These are phyloP conservation scores for Cartodere bifasciata DNA, from an alignment of 2,888 invertebrate genomes.

Conservation along the genomic window DNA sequence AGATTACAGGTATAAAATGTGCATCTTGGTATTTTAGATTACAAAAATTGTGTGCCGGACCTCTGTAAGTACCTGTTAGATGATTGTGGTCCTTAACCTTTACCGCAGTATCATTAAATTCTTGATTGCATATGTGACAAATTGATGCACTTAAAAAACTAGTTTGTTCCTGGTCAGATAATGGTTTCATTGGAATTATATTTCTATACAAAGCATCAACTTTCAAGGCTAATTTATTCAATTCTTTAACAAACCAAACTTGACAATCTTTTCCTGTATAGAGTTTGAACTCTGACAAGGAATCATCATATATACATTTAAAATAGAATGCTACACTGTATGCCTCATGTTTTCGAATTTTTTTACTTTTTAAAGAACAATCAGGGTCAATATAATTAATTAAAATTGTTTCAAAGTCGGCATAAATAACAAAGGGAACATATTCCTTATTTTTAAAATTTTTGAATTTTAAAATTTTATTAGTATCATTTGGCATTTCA, in stretches of 20 bases:
- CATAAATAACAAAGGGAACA: neutral
- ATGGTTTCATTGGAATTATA: slow-evolving; percentile 6
- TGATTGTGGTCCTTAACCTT: slow-evolving; percentile 11
- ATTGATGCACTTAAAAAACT: slow-evolving; percentile 4
- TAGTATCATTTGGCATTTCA: too few relatives aligned
- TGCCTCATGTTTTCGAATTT: neutral
- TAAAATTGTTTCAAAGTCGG: neutral
- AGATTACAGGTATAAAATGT: slow-evolving; percentile 17
- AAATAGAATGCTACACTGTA: neutral
- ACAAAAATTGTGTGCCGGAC: slow-evolving; percentile 17
- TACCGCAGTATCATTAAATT: neutral
- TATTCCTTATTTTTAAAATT: neutral
- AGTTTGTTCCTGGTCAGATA: slow-evolving; percentile 7
- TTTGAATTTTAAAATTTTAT: too few relatives aligned
- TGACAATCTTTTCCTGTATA: slow-evolving; percentile 8
- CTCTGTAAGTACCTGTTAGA: slow-evolving; percentile 5
- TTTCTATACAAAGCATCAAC: slow-evolving; percentile 5
- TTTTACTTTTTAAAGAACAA: neutral
- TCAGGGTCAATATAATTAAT: neutral
- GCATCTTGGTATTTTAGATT: slow-evolving; percentile 18
- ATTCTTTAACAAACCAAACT: slow-evolving; percentile 9
- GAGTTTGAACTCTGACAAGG: neutral
- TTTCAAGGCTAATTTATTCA: slow-evolving; percentile 6
- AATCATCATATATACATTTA: slow-evolving; percentile 2
- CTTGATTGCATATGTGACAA: slow-evolving; percentile 10